Percentiles rank a stretch among this genome's conserved stretches.
Conservation (phyloP, 2,888 invertebrate species). For the Nemoura dubitans region DNA sequence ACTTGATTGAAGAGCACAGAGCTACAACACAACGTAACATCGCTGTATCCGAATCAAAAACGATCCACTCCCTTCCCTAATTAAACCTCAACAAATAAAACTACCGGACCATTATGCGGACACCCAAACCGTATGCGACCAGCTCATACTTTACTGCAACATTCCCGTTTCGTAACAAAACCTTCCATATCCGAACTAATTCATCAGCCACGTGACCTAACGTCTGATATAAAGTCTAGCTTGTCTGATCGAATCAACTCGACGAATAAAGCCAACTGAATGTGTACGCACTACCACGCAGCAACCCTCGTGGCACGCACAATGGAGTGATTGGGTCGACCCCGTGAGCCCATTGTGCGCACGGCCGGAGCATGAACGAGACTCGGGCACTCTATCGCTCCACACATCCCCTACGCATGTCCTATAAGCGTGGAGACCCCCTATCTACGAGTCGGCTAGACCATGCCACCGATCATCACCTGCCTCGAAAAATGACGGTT, state of each 20-base stretch:
- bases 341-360: not conserved
- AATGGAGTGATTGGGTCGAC: not conserved
- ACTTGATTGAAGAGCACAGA: no score
- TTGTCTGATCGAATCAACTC: not conserved
- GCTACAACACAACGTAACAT: no score
- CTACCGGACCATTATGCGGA: not conserved
- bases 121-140: not conserved
- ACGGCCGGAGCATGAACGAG: not conserved
- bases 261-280: not conserved
- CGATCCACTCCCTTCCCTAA: not conserved
- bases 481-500: not conserved
- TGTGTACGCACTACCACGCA: not conserved
- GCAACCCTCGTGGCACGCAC: not conserved
- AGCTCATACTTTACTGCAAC: not conserved
- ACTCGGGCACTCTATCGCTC: not conserved
- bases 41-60: no score
- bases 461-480: not conserved
- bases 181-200: not conserved
- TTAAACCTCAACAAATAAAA: not conserved
- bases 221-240: not conserved
- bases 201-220: conserved; percentile 3
- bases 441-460: not conserved
- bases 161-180: not conserved
- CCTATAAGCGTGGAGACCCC: not conserved
- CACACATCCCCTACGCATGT: not conserved